Conservation (phyloP, 1,140 invertebrate genomes). For the Aphelenchoides besseyi region DNA sequence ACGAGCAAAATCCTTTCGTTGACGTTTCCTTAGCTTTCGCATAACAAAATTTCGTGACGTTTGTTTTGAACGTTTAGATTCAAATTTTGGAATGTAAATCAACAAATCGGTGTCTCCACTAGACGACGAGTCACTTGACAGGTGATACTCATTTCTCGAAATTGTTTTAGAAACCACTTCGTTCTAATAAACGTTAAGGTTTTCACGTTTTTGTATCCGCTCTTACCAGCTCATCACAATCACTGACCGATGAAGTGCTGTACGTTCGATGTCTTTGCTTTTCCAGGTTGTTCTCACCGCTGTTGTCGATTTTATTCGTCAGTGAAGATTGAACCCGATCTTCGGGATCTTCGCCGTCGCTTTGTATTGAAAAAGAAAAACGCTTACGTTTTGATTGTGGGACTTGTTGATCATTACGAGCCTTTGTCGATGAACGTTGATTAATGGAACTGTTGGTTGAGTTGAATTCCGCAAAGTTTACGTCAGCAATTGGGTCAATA, state of each 20-base stretch:
- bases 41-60: background rate
- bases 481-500: slow-evolving; percentile 37
- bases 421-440: background rate
- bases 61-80: background rate
- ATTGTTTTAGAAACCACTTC: too few species aligned
- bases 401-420: too few species aligned
- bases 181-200: too few species aligned
- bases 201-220: too few species aligned
- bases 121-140: background rate
- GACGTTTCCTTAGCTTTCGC: background rate
- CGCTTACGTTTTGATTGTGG: slow-evolving; percentile 28
- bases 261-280: background rate
- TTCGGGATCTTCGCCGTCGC: background rate
- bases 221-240: background rate
- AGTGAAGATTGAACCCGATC: background rate
- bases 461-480: slow-evolving; percentile 18
- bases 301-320: background rate
- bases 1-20: background rate
- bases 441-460: background rate
- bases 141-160: background rate
- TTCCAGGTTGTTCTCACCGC: background rate
- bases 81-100: slow-evolving; percentile 2
- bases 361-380: slow-evolving; percentile 4
- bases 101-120: background rate
- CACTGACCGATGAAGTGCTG: background rate